These are phyloP conservation scores for Teleogryllus oceanicus DNA, from an alignment of 2,888 invertebrate genomes.

Conservation along the genomic window DNA sequence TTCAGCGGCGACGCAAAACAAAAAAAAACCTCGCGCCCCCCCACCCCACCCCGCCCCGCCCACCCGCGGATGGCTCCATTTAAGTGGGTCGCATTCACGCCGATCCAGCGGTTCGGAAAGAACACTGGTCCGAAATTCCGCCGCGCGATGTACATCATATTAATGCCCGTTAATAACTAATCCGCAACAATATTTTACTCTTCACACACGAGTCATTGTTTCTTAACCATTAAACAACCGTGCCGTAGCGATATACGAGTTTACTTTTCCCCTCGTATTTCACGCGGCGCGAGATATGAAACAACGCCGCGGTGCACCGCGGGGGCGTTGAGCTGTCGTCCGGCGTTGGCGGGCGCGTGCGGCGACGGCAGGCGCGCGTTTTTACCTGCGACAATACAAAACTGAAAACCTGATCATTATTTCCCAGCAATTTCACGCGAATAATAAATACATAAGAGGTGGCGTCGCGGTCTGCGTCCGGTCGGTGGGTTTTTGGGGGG, in stretches of 20 bases:
- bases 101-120: slow-evolving; percentile 4
- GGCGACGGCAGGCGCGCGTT: not conserved
- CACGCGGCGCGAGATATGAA: slow-evolving; percentile 4
- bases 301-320: not conserved
- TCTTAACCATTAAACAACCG: slow-evolving; percentile 18
- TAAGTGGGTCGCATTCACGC: not conserved
- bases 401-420: slow-evolving; percentile 18
- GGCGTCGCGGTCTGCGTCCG: not conserved
- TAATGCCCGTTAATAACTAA: slow-evolving; percentile 18
- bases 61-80: not conserved
- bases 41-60: too few relatives aligned
- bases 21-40: not conserved
- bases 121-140: slow-evolving; percentile 18
- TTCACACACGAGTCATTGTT: slow-evolving; percentile 9
- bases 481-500: not conserved
- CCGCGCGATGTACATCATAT: slow-evolving; percentile 18
- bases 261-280: slow-evolving; percentile 18
- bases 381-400: slow-evolving; percentile 3
- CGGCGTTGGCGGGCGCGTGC: not conserved
- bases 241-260: slow-evolving; percentile 3
- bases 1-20: not conserved
- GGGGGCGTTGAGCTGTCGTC: not conserved
- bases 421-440: slow-evolving; percentile 2
- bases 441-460: slow-evolving; percentile 9
- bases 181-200: slow-evolving; percentile 5